phyloP scores from a whole-genome alignment of 1,140 invertebrate genomes.

The Rhagoletis pomonella region DNA sequence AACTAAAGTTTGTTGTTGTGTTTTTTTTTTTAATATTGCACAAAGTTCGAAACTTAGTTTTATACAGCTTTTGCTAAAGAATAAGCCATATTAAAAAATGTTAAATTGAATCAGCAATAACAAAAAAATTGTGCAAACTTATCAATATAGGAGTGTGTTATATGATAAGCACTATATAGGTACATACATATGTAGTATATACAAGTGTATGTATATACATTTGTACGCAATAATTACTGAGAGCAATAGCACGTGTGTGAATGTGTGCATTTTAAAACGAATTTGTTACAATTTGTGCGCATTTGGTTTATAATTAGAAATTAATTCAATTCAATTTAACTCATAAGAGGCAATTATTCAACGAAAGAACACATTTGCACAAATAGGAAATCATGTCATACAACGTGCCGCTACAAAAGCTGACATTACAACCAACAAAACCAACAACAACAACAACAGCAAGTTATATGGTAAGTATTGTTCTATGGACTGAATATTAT shows the following conservation, averaged over 20 bases:
- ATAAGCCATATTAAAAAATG: no score
- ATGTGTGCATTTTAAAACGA: neutral
- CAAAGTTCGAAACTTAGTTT: no score
- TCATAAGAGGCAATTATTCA: conserved; percentile 28
- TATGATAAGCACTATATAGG: no score
- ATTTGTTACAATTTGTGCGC: conserved; percentile 51
- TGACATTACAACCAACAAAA: conserved; percentile 28
- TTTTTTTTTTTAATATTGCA: no score
- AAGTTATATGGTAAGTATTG: conserved; percentile 23
- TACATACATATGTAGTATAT: no score
- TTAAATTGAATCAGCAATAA: no score
- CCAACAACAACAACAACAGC: neutral
- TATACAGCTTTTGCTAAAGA: no score
- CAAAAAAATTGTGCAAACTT: no score
- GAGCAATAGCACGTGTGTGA: neutral
- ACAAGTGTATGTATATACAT: neutral
- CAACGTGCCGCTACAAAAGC: conserved; percentile 28
- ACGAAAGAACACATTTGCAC: neutral
- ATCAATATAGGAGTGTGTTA: no score
- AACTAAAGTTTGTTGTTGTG: no score
- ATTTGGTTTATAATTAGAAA: conserved; percentile 35
- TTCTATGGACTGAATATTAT: no score
- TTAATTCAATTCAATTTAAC: conserved; percentile 28
- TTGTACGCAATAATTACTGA: neutral
- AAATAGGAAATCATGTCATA: conserved; percentile 34